phyloP scores from a whole-genome alignment of 1,140 invertebrate genomes.

The Pachypeltis micranthus region DNA sequence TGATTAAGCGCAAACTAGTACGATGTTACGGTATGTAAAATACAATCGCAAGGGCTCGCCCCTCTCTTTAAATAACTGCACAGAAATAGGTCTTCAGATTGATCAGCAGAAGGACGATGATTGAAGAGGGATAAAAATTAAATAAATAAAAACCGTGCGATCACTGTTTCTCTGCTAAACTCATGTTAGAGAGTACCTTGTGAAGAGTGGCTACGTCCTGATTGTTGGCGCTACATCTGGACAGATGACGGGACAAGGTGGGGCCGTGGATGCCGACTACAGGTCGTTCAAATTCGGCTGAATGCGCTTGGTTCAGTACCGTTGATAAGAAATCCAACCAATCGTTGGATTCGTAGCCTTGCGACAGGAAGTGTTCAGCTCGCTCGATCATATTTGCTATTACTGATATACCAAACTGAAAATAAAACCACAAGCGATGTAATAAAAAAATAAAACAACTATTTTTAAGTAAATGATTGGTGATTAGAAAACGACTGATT shows the following conservation, averaged over 20 bases:
- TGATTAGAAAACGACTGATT: too few species aligned
- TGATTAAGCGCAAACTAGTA: too few species aligned
- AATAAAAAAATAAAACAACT: neutral
- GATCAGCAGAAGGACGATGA: too few species aligned
- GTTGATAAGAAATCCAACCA: slow-evolving; percentile 10
- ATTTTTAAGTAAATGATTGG: neutral
- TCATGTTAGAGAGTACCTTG: slow-evolving; percentile 11
- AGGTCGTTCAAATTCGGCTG: slow-evolving; percentile 10
- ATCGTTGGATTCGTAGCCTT: neutral
- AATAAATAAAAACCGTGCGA: neutral
- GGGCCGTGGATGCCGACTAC: slow-evolving; percentile 19
- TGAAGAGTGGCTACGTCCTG: neutral
- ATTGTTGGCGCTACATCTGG: neutral
- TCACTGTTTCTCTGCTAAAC: slow-evolving; percentile 1
- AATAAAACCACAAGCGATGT: neutral
- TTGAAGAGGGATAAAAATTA: too few species aligned
- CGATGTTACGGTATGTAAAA: too few species aligned
- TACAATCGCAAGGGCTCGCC: too few species aligned
- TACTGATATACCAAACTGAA: slow-evolving; percentile 22
- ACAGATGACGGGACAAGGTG: slow-evolving; percentile 10
- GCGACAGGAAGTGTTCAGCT: slow-evolving; percentile 9
- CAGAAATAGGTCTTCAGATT: too few species aligned
- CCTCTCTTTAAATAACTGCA: too few species aligned
- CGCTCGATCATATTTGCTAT: slow-evolving; percentile 19
- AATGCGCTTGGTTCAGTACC: slow-evolving; percentile 1